phyloP scores from a whole-genome alignment of 2,113 vertebrate species.

The Peromyscus maniculatus region DNA sequence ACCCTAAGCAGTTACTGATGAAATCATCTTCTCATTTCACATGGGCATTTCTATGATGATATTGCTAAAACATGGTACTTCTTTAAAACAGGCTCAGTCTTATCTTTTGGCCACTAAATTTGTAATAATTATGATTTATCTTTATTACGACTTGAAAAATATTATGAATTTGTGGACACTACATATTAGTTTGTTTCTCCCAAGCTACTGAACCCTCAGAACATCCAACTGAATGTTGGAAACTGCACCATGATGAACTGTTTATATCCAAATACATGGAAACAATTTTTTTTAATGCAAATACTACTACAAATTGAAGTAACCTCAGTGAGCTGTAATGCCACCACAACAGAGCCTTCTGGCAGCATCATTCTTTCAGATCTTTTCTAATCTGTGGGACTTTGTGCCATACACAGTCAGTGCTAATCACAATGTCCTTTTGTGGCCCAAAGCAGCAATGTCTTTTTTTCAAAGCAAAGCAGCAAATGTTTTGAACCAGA shows the following conservation, averaged over 20 bases:
- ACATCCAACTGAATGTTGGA: background rate
- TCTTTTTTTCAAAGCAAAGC: background rate
- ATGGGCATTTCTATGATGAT: background rate
- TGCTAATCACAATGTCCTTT: background rate
- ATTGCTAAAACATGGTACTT: background rate
- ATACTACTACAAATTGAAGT: background rate
- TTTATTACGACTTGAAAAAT: background rate
- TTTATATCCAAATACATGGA: background rate
- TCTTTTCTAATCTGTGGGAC: background rate
- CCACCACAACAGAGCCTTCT: background rate
- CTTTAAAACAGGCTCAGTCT: background rate
- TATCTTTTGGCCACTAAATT: background rate
- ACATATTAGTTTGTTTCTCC: background rate
- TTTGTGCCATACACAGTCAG: background rate
- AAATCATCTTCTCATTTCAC: background rate
- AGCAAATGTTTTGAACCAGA: constrained; percentile 2
- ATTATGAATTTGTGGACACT: background rate
- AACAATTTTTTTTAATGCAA: background rate
- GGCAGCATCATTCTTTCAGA: background rate
- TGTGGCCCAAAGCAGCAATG: background rate
- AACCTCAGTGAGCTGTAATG: background rate
- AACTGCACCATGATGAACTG: background rate
- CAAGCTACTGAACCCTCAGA: background rate
- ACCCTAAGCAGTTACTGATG: background rate
- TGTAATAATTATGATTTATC: background rate